Evolutionary conservation across 2,888 invertebrate genomes (phyloP).

Genomic region (Microplitis deprimator): DNA sequence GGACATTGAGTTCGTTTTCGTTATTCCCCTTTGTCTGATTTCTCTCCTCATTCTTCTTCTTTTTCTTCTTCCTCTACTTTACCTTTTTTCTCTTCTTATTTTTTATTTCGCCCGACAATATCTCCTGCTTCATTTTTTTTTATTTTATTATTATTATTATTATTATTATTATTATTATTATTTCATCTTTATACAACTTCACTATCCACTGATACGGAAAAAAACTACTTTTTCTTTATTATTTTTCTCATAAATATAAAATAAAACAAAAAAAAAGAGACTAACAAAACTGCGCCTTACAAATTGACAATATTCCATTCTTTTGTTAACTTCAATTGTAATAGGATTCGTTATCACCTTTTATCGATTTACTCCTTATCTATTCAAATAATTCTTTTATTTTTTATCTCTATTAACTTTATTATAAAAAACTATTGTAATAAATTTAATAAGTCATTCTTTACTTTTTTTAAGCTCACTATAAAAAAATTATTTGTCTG

Average conservation of each 20-base stretch:
- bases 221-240: neutral
- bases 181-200: slow-evolving; percentile 2
- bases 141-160: neutral
- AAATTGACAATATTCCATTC: slow-evolving; percentile 12
- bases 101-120: neutral
- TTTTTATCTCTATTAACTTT: slow-evolving; percentile 11
- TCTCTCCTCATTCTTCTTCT: slow-evolving; percentile 9
- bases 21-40: slow-evolving; percentile 30
- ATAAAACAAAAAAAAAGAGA: neutral
- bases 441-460: neutral
- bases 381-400: slow-evolving; percentile 17
- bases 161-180: neutral
- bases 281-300: neutral
- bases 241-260: neutral
- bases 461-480: too few relatives aligned
- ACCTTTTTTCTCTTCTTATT: neutral
- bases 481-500: neutral
- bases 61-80: slow-evolving; percentile 2
- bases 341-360: slow-evolving; percentile 25
- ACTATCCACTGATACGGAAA: slow-evolving; percentile 9
- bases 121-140: slow-evolving; percentile 11
- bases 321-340: slow-evolving; percentile 5
- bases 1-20: slow-evolving; percentile 25
- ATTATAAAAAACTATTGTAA: slow-evolving; percentile 8
- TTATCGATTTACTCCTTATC: neutral